A percentile compares a stretch with the other conserved stretches of the same genome.
Evolutionary conservation across 2,113 vertebrate species (phyloP).

Genomic region (Lepus europaeus): DNA sequence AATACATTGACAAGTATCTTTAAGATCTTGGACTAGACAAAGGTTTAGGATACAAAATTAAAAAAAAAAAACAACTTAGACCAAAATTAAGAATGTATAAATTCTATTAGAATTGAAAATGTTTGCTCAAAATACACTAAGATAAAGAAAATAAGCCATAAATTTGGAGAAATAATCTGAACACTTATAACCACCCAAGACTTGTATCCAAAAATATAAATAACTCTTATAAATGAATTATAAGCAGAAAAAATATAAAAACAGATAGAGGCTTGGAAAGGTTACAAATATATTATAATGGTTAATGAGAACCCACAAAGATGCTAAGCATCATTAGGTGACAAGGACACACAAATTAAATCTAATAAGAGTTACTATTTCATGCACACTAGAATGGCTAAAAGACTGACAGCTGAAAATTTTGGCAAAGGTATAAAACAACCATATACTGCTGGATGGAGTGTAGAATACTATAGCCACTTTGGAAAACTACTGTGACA

Average conservation of each 20-base stretch:
- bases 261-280: neutral
- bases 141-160: neutral
- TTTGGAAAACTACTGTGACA: neutral
- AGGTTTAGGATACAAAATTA: neutral
- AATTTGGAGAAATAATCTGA: neutral
- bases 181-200: neutral
- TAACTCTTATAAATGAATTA: neutral
- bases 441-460: neutral
- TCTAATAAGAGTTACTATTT: neutral
- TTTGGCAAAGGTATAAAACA: neutral
- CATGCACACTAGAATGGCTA: neutral
- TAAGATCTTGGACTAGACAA: neutral
- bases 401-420: neutral
- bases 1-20: neutral
- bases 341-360: neutral
- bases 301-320: neutral
- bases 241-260: neutral
- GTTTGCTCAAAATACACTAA: neutral
- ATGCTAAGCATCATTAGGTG: neutral
- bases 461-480: neutral
- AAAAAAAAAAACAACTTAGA: neutral
- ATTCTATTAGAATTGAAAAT: neutral
- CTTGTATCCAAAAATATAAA: neutral
- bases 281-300: neutral
- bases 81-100: slow-evolving; percentile 33